A percentile compares a stretch with the other conserved stretches of the same genome.
Conservation (phyloP, 2,113 vertebrate species). For the Siniperca knerii region DNA sequence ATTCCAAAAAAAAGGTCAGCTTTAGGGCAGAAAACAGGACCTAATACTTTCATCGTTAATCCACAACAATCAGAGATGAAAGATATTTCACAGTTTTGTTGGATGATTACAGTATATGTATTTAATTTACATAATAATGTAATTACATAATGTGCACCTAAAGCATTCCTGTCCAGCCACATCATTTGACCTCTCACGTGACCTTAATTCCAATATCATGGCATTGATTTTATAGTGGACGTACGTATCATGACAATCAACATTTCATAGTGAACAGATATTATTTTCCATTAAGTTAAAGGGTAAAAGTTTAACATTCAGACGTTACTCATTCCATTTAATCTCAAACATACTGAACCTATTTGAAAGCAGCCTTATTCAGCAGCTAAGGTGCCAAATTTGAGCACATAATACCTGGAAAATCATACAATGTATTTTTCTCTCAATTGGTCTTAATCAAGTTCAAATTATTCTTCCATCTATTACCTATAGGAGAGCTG, state of each 20-base stretch:
- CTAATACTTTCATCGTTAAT: neutral
- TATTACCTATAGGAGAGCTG: constrained; percentile 45
- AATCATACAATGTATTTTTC: constrained; percentile 41
- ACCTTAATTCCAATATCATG: neutral
- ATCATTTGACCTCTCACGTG: constrained; percentile 1
- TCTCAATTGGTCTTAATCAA: constrained; percentile 58
- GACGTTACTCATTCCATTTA: constrained; percentile 49
- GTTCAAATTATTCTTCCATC: constrained; percentile 53
- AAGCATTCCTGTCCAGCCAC: constrained; percentile 15
- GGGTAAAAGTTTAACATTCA: constrained; percentile 41
- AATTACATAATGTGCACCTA: neutral
- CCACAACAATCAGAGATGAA: neutral
- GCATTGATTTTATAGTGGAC: neutral
- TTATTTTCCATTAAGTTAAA: constrained; percentile 50
- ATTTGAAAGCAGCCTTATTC: constrained; percentile 40
- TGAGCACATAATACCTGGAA: constrained; percentile 49
- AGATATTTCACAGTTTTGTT: neutral
- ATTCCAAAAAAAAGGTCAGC: neutral
- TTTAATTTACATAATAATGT: neutral
- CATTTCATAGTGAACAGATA: constrained; percentile 9
- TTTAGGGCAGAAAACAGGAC: neutral
- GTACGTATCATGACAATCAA: constrained; percentile 9
- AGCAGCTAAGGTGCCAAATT: constrained; percentile 54
- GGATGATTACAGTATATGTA: neutral
- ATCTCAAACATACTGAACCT: constrained; percentile 56